Conservation (phyloP, 2,113 vertebrate genomes). For the Halichoerus grypus region DNA sequence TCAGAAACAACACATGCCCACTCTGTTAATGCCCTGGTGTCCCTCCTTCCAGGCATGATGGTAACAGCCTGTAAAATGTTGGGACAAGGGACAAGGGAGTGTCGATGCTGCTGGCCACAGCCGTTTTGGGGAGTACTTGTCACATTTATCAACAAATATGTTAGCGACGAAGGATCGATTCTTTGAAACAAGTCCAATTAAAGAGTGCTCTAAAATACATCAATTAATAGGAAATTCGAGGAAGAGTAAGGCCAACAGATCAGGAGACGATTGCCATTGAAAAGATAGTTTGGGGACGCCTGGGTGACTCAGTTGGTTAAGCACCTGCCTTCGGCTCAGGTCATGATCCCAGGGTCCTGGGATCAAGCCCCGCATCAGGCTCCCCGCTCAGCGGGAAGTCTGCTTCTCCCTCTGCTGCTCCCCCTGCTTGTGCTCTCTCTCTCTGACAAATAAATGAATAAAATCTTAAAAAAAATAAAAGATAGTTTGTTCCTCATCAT, state of each 20-base stretch:
- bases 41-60: not conserved
- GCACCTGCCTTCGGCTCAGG: too few species aligned
- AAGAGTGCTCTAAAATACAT: not conserved
- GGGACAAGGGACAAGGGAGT: not conserved
- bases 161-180: not conserved
- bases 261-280: not conserved
- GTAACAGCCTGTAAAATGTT: not conserved
- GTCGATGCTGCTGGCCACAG: not conserved
- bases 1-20: rapidly evolving
- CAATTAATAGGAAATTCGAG: not conserved
- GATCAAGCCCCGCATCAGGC: too few species aligned
- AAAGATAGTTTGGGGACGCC: not conserved
- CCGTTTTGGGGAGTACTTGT: not conserved
- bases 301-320: too few species aligned
- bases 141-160: not conserved
- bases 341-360: too few species aligned
- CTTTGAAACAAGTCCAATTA: not conserved
- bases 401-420: too few species aligned
- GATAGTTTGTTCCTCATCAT: not conserved
- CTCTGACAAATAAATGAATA: too few species aligned
- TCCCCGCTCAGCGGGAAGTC: too few species aligned
- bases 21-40: not conserved
- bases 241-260: not conserved
- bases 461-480: not conserved
- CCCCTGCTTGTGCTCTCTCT: too few species aligned